Evolutionary conservation across 2,113 vertebrate species (phyloP), one percentile per base, ranked within the genome.

Genomic region (Hylia prasina): DNA sequence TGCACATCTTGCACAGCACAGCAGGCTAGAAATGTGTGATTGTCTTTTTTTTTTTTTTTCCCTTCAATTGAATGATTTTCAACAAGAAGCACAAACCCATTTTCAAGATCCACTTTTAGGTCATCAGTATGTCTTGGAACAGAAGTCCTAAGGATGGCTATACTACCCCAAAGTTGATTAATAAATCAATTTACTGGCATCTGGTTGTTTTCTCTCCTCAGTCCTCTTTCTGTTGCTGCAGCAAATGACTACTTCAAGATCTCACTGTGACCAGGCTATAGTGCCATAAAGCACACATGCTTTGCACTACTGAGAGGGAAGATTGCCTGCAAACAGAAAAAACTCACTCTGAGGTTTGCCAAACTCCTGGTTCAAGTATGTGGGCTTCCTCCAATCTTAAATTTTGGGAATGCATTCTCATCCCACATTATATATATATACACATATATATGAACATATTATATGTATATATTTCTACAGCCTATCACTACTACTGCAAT

Each of bases 131-230:
- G 7, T 71, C 63, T 93, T 82, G 40, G 76, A 89, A 50, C 4
- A 31, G 28, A 68, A 82, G 21, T 35, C 30, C 23, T 28, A 42
- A 81, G 30, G 63, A 75, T 44, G 9, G 33, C 4, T 69, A 27
- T 30, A n/a, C 20, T 31, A 27, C 8, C 24, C 24, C 13, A 25
- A 60, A 68, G 7, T 35, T 40, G 31, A 68, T 39, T 53, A 68
- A 66, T 88, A 84, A 93, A 80, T 90, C 87, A 21, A 83, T 93
- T 91, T 96, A 53, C 64, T 64, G 69, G 76, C 18, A 54, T 48
- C 11, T 6, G 2, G 37, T 20, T 44, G 25, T 45, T 73, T 25
- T 28, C 23, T 20, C 13, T 31, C 4, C 10, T 69, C 11, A 17
- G 7, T 86, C 87, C 11, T 31, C 44, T 66, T 86, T 48, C 23